phyloP scores from a whole-genome alignment of 2,888 invertebrate species.

The Apocheima hispidaria region DNA sequence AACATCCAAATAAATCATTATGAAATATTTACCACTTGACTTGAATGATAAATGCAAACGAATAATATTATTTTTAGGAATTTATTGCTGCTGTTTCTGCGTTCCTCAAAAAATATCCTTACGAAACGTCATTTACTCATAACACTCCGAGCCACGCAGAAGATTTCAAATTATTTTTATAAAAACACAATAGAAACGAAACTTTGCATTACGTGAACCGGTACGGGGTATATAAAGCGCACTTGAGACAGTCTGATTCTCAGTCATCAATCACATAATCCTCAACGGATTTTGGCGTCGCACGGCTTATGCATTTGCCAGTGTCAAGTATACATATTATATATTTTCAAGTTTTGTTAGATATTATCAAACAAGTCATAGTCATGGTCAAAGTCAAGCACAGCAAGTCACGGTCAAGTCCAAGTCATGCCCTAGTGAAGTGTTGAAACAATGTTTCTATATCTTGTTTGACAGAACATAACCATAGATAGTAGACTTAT shows the following conservation, averaged over 20 bases:
- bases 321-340: too few relatives aligned
- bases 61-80: conserved; percentile 6
- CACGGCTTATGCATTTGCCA: too few relatives aligned
- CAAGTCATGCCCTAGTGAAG: too few relatives aligned
- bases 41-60: conserved; percentile 16
- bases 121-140: conserved; percentile 14
- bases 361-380: too few relatives aligned
- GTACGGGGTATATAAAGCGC: background rate
- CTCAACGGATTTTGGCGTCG: too few relatives aligned
- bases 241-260: too few relatives aligned
- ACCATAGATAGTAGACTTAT: conserved; percentile 6
- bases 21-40: conserved; percentile 27
- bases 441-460: too few relatives aligned
- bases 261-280: too few relatives aligned
- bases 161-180: background rate
- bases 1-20: background rate
- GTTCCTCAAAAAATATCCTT: conserved; percentile 14
- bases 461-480: too few relatives aligned
- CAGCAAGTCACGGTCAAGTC: too few relatives aligned
- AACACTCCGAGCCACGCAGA: background rate
- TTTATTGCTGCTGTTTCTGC: conserved; percentile 15
- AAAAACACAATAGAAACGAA: background rate
- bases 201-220: background rate
- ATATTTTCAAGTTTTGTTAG: too few relatives aligned
- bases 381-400: too few relatives aligned